Base-by-base conservation (phyloP, 2,888 invertebrate species). In the Lasioglossum malachurum region DNA sequence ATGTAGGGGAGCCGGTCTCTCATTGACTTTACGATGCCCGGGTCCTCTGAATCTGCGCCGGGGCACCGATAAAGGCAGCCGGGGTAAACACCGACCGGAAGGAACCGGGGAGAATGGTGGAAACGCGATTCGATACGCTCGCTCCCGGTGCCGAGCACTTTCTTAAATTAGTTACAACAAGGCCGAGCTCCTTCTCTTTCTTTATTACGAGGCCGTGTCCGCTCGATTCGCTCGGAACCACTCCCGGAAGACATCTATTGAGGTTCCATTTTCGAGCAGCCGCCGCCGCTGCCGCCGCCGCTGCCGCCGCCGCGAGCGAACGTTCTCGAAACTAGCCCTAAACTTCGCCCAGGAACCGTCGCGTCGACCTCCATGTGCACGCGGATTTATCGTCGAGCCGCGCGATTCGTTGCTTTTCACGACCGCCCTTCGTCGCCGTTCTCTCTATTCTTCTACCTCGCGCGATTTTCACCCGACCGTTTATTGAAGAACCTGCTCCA, bases 161-260 rank as follows among this genome's bases (percentile, higher is more conserved):
- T 91, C 91, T 91, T 91, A 91, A 91, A 91, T 91, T 91, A 91
- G 89, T 91, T 89, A 87, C 86, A 84, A 89, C 83, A 75, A 75
- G 74, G 49, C 75, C 60, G 38, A n/a, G 44, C 69, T 74, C 73
- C 38, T 71, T 74, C 71, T 67, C 64, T 67, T 76, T 87, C 81
- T 88, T 89, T 79, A 75, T 86, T 77, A 81, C 80, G 64, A 31
- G 5, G 60, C 57, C 60, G 31, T 79, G 74, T 75, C 35, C 78
- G 71, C n/a, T 71, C 77, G 76, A 46, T 57, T 49, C 71, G 16
- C 44, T 74, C 46, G 69, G 19, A 31, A 38, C 75, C 35, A 19
- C 73, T 16, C 16, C 64, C 38, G 1, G 60, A 49, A 77, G n/a
- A 44, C 79, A 38, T 80, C 84, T 64, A 84, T 82, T 75, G 78